Evolutionary conservation across 2,113 vertebrate species (phyloP).

Genomic region (Syngnathus typhle): DNA sequence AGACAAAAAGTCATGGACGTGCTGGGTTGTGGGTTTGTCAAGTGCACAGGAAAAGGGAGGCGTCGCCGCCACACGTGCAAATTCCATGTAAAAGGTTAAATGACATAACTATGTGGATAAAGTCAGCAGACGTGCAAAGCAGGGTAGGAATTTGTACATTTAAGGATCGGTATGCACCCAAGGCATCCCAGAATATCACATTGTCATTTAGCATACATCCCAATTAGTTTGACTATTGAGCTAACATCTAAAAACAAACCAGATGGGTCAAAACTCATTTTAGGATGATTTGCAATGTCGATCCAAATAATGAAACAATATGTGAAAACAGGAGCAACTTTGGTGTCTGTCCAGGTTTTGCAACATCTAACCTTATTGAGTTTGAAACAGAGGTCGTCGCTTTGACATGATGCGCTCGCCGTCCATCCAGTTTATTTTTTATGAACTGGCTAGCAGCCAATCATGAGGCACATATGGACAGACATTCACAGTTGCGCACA

Average conservation of each 20-base stretch:
- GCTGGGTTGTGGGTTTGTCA: neutral
- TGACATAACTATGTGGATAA: constrained; percentile 5
- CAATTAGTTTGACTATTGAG: neutral
- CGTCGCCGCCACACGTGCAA: neutral
- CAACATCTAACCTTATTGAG: too few relatives aligned
- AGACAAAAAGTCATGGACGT: constrained; percentile 2
- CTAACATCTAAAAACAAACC: too few relatives aligned
- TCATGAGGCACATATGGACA: neutral
- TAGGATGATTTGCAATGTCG: too few relatives aligned
- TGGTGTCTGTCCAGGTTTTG: too few relatives aligned
- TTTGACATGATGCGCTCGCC: too few relatives aligned
- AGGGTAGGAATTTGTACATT: neutral
- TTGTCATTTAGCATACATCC: neutral
- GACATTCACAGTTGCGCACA: too few relatives aligned
- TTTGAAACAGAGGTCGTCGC: too few relatives aligned
- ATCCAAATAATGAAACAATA: too few relatives aligned
- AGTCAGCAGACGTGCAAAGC: neutral
- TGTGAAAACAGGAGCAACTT: too few relatives aligned
- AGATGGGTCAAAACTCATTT: too few relatives aligned
- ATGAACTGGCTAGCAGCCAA: neutral
- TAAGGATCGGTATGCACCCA: neutral
- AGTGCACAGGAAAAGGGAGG: neutral
- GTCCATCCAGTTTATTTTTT: neutral
- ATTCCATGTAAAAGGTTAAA: neutral
- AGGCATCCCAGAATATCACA: neutral